Base-by-base conservation (phyloP, 1,140 invertebrate species). In the Cotesia glomerata region DNA sequence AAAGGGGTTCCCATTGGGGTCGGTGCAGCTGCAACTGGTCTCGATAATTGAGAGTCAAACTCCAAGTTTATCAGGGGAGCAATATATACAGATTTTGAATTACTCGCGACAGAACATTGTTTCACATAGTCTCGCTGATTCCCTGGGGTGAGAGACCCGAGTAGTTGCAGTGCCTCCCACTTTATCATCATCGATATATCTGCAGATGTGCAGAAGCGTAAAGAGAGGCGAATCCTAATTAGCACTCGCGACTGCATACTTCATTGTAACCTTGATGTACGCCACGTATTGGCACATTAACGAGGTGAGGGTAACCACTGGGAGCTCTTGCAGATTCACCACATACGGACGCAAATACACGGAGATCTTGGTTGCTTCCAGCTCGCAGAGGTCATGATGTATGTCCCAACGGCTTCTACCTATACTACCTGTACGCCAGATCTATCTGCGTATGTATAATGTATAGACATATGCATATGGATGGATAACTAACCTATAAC, bases 321-420 rank as follows among this genome's bases (percentile, higher is more conserved):
- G 62, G 59, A 26, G 56, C n/a, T 14, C 1, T 2, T 13, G 18
- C 7, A 54, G 26, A 4, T 11, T 16, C n/a, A 63, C 35, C 39
- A 9, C 32, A 26, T 32, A 64, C 59, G 39, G 73, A 76, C 73
- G 78, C 75, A 75, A 79, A 79, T 76, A n/a, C 11, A 14, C 61
- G 13, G 58, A 49, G 51, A 72, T 72, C 52, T 58, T 66, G 39
- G 7, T 45, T 45, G 39, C 39, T 45, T 45, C 34, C 52, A 65
- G 45, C 49, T 64, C 39, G 51, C 36, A 65, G 16, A 66, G 70
- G 51, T 66, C 70, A 59, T 66, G 45, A 61, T 69, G 56, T 14
- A 13, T 51, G 34, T 66, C 62, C 74, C 72, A 74, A 56, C 49
- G 64, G 64, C 52, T 58, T 51, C 61, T 73, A 73, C 59, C 63